Percentiles rank a stretch among this genome's conserved stretches.
phyloP scores from a whole-genome alignment of 1,140 invertebrate genomes.

The Pinna nobilis region DNA sequence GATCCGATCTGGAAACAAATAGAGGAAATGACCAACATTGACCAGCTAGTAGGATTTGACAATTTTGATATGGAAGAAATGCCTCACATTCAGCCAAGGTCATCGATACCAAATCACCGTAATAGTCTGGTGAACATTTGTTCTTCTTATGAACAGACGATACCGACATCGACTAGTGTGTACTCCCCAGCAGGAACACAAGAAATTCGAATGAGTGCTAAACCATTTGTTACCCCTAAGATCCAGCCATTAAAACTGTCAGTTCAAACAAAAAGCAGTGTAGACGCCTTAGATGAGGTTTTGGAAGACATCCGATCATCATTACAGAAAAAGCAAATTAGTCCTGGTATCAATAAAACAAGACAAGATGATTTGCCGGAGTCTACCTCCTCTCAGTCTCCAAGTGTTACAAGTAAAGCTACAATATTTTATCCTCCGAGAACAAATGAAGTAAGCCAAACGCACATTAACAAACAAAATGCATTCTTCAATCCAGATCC shows the following conservation, averaged over 20 bases:
- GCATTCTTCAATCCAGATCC: not conserved
- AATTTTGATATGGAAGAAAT: constrained; percentile 1
- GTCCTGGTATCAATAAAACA: constrained; percentile 4
- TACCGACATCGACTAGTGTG: too few relatives aligned
- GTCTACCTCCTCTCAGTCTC: constrained; percentile 43
- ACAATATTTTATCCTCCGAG: constrained; percentile 6
- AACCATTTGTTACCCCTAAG: constrained; percentile 57
- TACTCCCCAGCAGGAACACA: too few relatives aligned
- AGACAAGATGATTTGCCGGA: constrained; percentile 3
- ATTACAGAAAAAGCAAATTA: constrained; percentile 57
- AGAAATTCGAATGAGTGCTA: constrained; percentile 22
- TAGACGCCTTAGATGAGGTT: constrained; percentile 68
- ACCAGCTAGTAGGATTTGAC: constrained; percentile 39
- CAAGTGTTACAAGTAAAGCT: constrained; percentile 15
- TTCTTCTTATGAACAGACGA: too few relatives aligned
- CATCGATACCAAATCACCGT: too few relatives aligned
- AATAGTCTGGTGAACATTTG: too few relatives aligned
- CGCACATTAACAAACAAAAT: not conserved
- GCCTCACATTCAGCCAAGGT: too few relatives aligned
- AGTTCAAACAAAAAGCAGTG: constrained; percentile 50
- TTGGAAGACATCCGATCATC: constrained; percentile 64
- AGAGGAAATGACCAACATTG: constrained; percentile 69
- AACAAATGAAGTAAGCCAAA: not conserved
- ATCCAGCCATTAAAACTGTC: constrained; percentile 63
- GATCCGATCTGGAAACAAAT: constrained; percentile 71